Evolutionary conservation across 2,888 invertebrate species (phyloP), one percentile per base, ranked within the genome.

Genomic region (Acrobasis suavella): DNA sequence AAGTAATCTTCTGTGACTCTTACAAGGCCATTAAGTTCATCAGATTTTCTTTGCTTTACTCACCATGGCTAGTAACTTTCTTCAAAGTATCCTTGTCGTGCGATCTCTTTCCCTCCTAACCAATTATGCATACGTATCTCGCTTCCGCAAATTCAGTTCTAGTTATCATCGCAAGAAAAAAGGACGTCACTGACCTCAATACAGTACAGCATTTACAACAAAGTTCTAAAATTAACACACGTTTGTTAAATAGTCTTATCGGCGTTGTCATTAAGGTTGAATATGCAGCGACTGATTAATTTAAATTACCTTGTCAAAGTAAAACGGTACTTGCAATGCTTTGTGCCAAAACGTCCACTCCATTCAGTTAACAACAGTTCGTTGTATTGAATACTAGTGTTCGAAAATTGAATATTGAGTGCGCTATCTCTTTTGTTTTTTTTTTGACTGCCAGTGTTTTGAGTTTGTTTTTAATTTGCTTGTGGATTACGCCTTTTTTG

Each of bases 141-240:
- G 65, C 71, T 86, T 83, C 73, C 74, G 80, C 84, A 75, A 82
- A 86, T 82, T 86, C 83, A 79, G 82, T 80, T 72, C 71, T 69
- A 70, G 68, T 72, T 77, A 76, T 77, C 74, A 76, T 75, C 76
- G 67, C 67, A 78, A 81, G 74, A 85, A 89, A 89, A 89, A 88
- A 85, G 65, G 86, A 86, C 89, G 91, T 89, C 90, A 86, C 80
- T 91, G 91, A 91, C 91, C 91, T 89, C 88, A 87, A 87, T 90
- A 83, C 70, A 66, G 60, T 65, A 59, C 55, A 50, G 62, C 67
- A 72, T 75, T 66, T 75, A 70, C 62, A 75, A 78, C 76, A 75
- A 67, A 67, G 79, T 78, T 67, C 67, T 71, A 67, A 62, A 50
- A 59, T 12, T 1, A 15, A 50, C 63, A 49, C 32, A 1, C 38